Evolutionary conservation across 1,140 invertebrate genomes (phyloP).

Genomic region (Conus ventricosus): DNA sequence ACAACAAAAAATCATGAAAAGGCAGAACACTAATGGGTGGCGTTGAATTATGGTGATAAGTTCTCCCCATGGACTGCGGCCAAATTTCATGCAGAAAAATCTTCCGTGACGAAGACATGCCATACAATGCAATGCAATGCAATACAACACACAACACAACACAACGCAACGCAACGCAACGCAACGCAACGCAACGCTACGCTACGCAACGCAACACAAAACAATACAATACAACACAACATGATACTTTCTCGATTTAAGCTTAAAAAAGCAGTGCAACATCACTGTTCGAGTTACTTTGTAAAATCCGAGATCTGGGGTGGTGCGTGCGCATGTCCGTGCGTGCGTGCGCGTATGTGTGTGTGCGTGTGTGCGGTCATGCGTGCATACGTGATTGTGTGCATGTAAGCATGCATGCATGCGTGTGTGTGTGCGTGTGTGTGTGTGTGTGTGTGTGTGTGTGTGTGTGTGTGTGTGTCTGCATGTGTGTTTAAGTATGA

Average conservation of each 20-base stretch:
- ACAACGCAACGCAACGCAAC: background rate
- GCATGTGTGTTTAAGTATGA: background rate
- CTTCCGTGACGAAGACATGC: too few relatives aligned
- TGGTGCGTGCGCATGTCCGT: background rate
- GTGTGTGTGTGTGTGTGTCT: background rate
- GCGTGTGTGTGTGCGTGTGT: background rate
- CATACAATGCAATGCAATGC: background rate
- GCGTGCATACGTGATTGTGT: too few relatives aligned
- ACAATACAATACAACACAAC: background rate
- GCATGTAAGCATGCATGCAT: too few relatives aligned
- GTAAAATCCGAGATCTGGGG: too few relatives aligned
- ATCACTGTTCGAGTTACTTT: background rate
- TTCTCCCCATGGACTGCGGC: background rate
- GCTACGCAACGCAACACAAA: too few relatives aligned
- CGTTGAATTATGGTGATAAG: too few relatives aligned
- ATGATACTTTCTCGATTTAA: background rate
- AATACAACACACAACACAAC: background rate
- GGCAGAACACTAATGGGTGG: too few relatives aligned
- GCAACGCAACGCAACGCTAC: background rate
- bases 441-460: background rate
- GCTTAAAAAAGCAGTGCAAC: background rate
- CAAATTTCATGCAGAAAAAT: background rate
- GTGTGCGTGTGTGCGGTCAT: background rate
- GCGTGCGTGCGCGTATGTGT: background rate
- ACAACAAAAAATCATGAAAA: too few relatives aligned